These are phyloP conservation scores for Poeciliopsis gracilis DNA, from an alignment of 2,797 vertebrate genomes.

Conservation along the genomic window DNA sequence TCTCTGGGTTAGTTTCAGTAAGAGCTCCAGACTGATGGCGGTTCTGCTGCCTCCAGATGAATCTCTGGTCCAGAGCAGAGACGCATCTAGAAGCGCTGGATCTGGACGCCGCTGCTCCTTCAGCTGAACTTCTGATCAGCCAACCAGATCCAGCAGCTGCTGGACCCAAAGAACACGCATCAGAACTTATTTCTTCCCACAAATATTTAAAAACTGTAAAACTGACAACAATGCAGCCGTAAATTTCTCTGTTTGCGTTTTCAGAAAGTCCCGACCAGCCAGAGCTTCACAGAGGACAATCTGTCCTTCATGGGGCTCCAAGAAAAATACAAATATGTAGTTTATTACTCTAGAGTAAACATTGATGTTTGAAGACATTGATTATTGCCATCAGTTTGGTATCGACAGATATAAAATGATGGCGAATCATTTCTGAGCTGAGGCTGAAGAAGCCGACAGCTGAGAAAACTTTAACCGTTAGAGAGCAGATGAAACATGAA, in stretches of 20 bases:
- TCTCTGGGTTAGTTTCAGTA: no score
- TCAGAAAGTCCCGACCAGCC: no score
- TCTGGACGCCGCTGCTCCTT: no score
- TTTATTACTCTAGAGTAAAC: neutral
- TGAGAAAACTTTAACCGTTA: no score
- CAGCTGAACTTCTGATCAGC: neutral
- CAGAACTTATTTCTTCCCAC: neutral
- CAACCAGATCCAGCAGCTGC: neutral
- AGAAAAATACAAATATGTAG: neutral
- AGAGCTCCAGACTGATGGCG: no score
- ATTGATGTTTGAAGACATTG: neutral
- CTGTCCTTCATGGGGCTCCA: neutral
- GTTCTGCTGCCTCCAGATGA: no score
- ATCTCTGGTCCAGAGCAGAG: no score
- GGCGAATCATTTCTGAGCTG: no score
- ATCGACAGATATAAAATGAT: no score
- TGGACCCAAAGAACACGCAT: neutral
- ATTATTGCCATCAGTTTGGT: neutral
- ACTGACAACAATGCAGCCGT: neutral
- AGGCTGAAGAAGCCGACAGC: no score
- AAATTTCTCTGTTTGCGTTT: neutral
- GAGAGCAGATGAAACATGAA: no score
- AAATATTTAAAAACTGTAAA: neutral
- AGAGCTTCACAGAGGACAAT: neutral
- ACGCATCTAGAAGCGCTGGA: no score